Evolutionary conservation across 2,113 vertebrate species (phyloP).

Genomic region (Semicossyphus pulcher): DNA sequence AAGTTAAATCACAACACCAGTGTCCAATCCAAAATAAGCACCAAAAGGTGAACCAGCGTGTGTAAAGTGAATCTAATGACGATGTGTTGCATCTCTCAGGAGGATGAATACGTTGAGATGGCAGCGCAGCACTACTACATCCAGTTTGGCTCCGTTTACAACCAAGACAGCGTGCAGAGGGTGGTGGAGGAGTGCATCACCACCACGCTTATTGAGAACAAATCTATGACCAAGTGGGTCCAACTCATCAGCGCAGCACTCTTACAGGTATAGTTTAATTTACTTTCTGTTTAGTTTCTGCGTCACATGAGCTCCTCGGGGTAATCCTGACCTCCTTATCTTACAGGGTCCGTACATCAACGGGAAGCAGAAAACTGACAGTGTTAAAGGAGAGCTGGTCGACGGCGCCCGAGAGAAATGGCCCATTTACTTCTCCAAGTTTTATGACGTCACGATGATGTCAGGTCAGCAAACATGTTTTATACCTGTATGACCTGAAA

Average conservation of each 20-base stretch:
- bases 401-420: constrained; percentile 85
- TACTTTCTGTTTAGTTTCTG: background rate
- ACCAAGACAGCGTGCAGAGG: constrained; percentile 73
- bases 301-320: background rate
- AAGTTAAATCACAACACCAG: no score
- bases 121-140: constrained; percentile 89
- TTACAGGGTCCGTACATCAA: constrained; percentile 81
- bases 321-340: background rate
- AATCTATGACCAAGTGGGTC: constrained; percentile 86
- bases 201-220: constrained; percentile 85
- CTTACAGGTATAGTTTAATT: constrained; percentile 80
- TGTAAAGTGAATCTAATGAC: no score
- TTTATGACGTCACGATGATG: constrained; percentile 88
- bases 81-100: constrained; percentile 78
- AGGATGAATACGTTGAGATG: constrained; percentile 89
- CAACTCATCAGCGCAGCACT: constrained; percentile 83
- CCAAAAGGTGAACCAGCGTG: no score
- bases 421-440: constrained; percentile 92
- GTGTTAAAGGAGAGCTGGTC: constrained; percentile 87
- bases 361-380: constrained; percentile 55
- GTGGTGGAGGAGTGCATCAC: constrained; percentile 87
- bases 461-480: constrained; percentile 85
- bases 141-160: constrained; percentile 78
- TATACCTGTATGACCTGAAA: background rate
- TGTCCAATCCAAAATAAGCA: no score